Percentiles rank a stretch among this genome's conserved stretches.
These are phyloP conservation scores for Erythrocercus mccallii DNA, from an alignment of 2,113 vertebrate species.

Conservation along the genomic window DNA sequence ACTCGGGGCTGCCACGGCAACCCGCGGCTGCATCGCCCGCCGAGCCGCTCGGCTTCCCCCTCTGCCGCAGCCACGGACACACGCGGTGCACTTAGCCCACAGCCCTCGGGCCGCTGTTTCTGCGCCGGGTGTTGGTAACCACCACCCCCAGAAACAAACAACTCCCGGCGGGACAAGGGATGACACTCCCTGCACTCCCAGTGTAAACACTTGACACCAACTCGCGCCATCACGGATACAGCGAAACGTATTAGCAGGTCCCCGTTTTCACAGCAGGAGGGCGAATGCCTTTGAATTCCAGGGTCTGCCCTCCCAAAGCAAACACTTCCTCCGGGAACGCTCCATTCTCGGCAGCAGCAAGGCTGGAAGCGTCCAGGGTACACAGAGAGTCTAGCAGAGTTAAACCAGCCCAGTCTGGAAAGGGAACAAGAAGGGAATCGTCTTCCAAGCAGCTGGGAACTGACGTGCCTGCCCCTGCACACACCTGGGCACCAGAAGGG, in stretches of 20 bases:
- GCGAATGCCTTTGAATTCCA: neutral
- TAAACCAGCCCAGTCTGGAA: neutral
- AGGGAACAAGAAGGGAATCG: neutral
- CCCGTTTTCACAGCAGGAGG: neutral
- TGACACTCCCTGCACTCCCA: neutral
- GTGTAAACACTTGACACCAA: neutral
- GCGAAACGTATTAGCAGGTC: rapidly evolving
- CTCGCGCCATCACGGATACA: neutral
- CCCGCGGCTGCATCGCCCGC: rapidly evolving
- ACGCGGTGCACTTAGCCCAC: rapidly evolving
- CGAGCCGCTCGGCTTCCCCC: rapidly evolving
- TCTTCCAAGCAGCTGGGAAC: neutral
- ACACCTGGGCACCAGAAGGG: neutral
- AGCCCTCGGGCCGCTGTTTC: neutral
- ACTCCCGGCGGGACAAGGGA: neutral
- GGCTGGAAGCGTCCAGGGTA: neutral
- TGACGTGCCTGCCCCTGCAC: neutral
- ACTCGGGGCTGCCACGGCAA: neutral
- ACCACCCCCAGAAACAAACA: neutral
- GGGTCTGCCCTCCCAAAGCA: neutral
- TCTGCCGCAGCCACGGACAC: rapidly evolving
- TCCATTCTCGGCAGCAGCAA: neutral
- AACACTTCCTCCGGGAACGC: neutral
- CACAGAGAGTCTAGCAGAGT: neutral
- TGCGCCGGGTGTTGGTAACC: neutral